Percentiles rank a stretch among this genome's conserved stretches.
phyloP scores from a whole-genome alignment of 2,797 vertebrate genomes.

The Leptoclinus maculatus region DNA sequence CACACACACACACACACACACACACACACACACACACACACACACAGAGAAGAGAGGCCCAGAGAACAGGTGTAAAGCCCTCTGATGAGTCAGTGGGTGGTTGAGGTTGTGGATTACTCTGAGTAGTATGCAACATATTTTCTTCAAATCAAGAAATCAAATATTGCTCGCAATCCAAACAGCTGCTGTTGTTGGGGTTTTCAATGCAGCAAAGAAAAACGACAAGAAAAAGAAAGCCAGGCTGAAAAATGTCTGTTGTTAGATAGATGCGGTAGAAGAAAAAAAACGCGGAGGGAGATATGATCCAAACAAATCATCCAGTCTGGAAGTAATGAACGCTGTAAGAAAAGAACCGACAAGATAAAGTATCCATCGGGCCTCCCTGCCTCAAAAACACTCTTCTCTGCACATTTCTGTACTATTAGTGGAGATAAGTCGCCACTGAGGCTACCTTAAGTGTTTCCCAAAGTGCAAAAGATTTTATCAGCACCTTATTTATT shows the following conservation, averaged over 20 bases:
- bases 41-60: not conserved
- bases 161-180: not conserved
- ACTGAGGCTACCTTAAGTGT: constrained; percentile 9
- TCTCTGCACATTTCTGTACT: constrained; percentile 23
- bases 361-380: constrained; percentile 36
- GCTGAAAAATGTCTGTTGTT: not conserved
- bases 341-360: constrained; percentile 8
- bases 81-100: constrained; percentile 54
- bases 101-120: constrained; percentile 15
- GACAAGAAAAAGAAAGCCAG: not conserved
- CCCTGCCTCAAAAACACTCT: constrained; percentile 22
- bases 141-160: not conserved
- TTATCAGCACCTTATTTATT: constrained; percentile 32
- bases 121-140: not conserved
- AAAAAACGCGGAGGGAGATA: constrained; percentile 17
- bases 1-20: constrained; percentile 22
- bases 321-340: constrained; percentile 7
- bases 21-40: constrained; percentile 12
- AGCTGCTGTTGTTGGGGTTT: not conserved
- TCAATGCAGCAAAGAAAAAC: not conserved
- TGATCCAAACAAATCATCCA: constrained; percentile 46
- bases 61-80: constrained; percentile 51
- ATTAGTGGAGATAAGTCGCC: constrained; percentile 10
- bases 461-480: constrained; percentile 35
- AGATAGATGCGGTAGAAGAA: constrained; percentile 6